A percentile compares a stretch with the other conserved stretches of the same genome.
phyloP scores from a whole-genome alignment of 2,888 invertebrate species.

The Macaria notata region DNA sequence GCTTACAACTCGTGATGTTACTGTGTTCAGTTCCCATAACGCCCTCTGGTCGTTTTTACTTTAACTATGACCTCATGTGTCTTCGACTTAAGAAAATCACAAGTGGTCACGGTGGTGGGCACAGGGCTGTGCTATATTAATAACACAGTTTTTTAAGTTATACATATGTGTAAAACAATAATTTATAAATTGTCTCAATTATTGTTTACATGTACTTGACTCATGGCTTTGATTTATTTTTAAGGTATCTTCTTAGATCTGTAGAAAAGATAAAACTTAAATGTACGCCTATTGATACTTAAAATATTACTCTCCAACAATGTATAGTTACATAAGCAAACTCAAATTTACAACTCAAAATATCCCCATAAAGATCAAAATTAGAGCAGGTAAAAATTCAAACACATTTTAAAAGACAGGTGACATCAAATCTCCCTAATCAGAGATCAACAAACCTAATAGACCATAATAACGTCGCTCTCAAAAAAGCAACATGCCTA shows the following conservation, averaged over 20 bases:
- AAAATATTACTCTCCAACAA: no score
- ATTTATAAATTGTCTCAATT: no score
- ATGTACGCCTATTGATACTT: no score
- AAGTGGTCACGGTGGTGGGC: conserved; percentile 56
- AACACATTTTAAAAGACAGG: conserved; percentile 1
- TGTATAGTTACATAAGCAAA: no score
- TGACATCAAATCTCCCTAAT: conserved; percentile 9
- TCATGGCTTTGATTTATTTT: no score
- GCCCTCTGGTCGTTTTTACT: conserved; percentile 78
- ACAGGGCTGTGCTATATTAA: conserved; percentile 53
- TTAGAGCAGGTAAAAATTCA: not conserved
- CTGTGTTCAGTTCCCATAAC: conserved; percentile 82
- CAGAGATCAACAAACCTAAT: conserved; percentile 19
- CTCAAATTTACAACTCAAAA: no score
- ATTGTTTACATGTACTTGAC: no score
- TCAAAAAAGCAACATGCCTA: conserved; percentile 7
- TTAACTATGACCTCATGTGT: conserved; percentile 82
- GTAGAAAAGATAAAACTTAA: no score
- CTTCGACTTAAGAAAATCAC: conserved; percentile 82
- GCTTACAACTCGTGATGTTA: conserved; percentile 70
- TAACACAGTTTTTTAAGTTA: not conserved
- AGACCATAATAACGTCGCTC: conserved; percentile 15
- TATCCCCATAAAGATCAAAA: no score
- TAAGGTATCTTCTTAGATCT: no score
- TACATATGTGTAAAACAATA: no score